phyloP scores from a whole-genome alignment of 2,888 invertebrate species.

The Drosophila aldrichi region DNA sequence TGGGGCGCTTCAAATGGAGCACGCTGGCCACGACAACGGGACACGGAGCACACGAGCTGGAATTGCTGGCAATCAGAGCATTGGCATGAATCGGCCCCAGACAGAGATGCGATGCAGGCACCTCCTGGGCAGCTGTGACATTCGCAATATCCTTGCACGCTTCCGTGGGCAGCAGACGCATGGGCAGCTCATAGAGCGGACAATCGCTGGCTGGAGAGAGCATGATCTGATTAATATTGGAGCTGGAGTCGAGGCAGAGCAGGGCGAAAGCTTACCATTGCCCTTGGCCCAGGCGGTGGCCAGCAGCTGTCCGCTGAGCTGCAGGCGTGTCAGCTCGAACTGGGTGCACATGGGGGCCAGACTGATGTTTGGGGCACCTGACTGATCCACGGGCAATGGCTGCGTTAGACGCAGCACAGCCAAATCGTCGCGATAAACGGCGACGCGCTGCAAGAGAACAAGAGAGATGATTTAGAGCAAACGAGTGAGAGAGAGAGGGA shows the following conservation, averaged over 20 bases:
- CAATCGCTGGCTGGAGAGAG: constrained; percentile 53
- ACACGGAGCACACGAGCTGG: constrained; percentile 49
- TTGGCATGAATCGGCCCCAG: constrained; percentile 24
- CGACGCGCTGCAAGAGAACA: constrained; percentile 36
- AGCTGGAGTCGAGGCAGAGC: not conserved
- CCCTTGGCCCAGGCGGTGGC: constrained; percentile 66
- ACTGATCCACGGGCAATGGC: constrained; percentile 22
- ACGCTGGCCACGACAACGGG: constrained; percentile 60
- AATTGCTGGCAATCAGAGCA: constrained; percentile 8
- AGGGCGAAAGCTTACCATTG: constrained; percentile 38
- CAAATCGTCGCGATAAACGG: constrained; percentile 47
- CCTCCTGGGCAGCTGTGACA: constrained; percentile 11
- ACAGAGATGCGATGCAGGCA: constrained; percentile 53
- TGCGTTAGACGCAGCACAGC: constrained; percentile 40
- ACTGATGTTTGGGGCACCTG: constrained; percentile 12
- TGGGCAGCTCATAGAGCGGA: constrained; percentile 60
- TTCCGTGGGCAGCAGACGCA: constrained; percentile 57
- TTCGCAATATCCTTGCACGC: constrained; percentile 48
- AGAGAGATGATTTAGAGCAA: not conserved
- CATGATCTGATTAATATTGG: not conserved
- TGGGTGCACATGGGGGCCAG: constrained; percentile 54
- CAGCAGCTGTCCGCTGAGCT: constrained; percentile 51
- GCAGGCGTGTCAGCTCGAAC: constrained; percentile 55
- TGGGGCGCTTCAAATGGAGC: constrained; percentile 52
- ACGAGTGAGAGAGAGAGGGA: not conserved